Evolutionary conservation across 2,888 invertebrate species (phyloP), one percentile per base, ranked within the genome.

Genomic region (Tipula helvola): DNA sequence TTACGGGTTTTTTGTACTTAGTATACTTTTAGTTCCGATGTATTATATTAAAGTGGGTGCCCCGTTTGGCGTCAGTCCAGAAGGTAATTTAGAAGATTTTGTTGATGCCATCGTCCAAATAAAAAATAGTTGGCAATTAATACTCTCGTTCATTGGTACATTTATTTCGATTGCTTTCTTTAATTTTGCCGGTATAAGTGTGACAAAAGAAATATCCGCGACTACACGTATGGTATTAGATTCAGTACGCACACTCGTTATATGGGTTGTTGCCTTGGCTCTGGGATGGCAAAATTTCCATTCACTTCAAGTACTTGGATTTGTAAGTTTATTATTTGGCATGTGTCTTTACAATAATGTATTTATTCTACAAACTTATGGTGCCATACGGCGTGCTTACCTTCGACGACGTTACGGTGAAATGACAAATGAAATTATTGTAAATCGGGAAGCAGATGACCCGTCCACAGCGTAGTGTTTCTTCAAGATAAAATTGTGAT

Each of bases 151-250:
- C 86, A 88, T 93, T 87, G 95, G 96, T 93, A 92, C 92, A 90
- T 93, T 96, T 36, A 89, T 97, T 36, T 97, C 97, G 86, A 98
- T 98, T 88, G 97, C 98, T 0, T 96, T 98, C 92, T 98, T 98
- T 93, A 98, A 97, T 91, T 98, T 96, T 91, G 95, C 97, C 88
- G 97, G 97, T 10, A 95, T 98, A 88, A 96, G 96, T 90, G 96
- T 99, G 3, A 97, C 98, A 0, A 98, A 98, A 92, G 97, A 98
- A 91, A 94, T 98, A 89, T 98, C 97, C 1, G 98, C 98, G 0
- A 97, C 97, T 0, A 97, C 97, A 2, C 93, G 98, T 88, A 96
- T 97, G 95, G 96, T 98, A 12, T 92, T 98, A 85, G 98, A 98
- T 90, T 96, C 96, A 86, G 93, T 97, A n/a, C 92, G 98, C 88